phyloP scores from a whole-genome alignment of 2,888 invertebrate species.

The Adineta ricciae region DNA sequence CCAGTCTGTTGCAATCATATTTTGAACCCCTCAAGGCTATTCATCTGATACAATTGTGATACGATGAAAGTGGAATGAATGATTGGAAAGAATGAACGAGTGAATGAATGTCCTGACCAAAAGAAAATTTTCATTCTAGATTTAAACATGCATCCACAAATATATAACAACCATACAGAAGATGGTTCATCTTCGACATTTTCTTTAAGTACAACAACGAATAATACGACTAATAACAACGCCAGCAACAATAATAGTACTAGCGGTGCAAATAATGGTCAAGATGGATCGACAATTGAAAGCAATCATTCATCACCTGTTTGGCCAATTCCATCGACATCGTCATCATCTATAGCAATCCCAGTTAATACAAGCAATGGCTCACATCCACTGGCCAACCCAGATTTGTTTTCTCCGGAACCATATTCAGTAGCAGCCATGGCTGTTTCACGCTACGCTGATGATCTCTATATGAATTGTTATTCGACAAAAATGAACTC shows the following conservation, averaged over 20 bases:
- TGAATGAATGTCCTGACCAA: background rate
- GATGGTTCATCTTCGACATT: conserved; percentile 2
- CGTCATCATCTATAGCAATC: background rate
- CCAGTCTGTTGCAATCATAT: conserved; percentile 9
- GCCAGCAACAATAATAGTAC: background rate
- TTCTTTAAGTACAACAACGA: background rate
- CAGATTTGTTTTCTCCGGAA: background rate
- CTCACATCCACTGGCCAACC: conserved; percentile 11
- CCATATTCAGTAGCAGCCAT: background rate
- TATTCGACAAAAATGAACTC: conserved; percentile 5
- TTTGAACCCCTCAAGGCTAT: conserved; percentile 12
- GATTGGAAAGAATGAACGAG: background rate
- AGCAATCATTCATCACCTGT: background rate
- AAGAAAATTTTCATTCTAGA: background rate
- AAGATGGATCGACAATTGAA: conserved; percentile 1
- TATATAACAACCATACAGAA: background rate
- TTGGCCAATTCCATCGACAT: background rate
- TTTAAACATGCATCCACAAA: background rate
- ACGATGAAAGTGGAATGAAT: background rate
- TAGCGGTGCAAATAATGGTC: background rate
- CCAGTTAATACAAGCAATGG: background rate
- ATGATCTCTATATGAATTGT: conserved; percentile 8
- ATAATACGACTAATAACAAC: background rate
- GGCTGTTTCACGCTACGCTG: background rate
- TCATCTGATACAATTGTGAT: background rate